Base-by-base conservation (phyloP, 1,140 invertebrate genomes). In the Piezodorus guildinii region DNA sequence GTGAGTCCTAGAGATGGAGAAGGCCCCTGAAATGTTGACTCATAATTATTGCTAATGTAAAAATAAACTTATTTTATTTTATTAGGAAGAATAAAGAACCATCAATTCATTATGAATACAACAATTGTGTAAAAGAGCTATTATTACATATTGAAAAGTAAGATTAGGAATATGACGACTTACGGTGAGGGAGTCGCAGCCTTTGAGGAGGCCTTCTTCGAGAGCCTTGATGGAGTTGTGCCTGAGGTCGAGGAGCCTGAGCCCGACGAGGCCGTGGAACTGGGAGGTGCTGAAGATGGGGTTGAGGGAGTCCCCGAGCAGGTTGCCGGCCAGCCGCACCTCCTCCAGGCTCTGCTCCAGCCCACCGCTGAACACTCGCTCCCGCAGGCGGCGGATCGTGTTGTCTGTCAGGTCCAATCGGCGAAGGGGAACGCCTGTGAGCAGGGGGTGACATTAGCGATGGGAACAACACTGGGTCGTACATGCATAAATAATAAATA, bases 211-310 rank as follows among this genome's bases (percentile, higher is more conserved):
- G 0, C 89, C 89, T 70, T 90, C 88, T 70, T 94, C 90, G 17
- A 94, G 77, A 1, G 85, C 84, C 67, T 83, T 82, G 43, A 94
- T 84, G 51, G 79, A 80, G 70, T 94, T 94, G 16, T 82, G 83
- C 23, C 83, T 85, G 8, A 94, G 76, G 74, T 93, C 88, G 25
- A 94, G 72, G 4, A 86, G 72, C 66, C 81, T 79, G n/a, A 94
- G 73, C 64, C 84, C 79, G 1, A 77, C 77, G 60, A 91, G 72
- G n/a, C 84, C 82, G 64, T 88, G 87, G 63, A 93, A 84, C 72
- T 93, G 90, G 21, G 83, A 84, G 14, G 84, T 88, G 1, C 88
- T 88, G 72, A 94, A 94, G 65, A 94, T 90, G 0, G 91, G 91
- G 74, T 93, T 94, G 0, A 94, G 75, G 69, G 86, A 89, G 70